Percentiles rank a stretch among this genome's conserved stretches.
These are phyloP conservation scores for Julus scandinavius DNA, from an alignment of 2,888 invertebrate species.

Conservation along the genomic window DNA sequence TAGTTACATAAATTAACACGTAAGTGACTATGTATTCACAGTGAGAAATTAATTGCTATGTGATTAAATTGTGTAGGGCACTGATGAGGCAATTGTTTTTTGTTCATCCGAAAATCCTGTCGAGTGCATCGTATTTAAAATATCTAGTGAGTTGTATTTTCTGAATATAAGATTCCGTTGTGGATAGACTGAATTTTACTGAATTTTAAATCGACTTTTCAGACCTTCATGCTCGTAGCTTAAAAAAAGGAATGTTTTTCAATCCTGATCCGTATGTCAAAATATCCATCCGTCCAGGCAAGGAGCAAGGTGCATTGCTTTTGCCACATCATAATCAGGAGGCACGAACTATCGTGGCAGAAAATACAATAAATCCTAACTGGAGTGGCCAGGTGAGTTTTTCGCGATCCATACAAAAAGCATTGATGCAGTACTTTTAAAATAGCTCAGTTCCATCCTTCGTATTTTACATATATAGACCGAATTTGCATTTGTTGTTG, in stretches of 20 bases:
- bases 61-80: background rate
- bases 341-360: slow-evolving; percentile 64
- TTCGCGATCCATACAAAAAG: too few species aligned
- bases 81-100: slow-evolving; percentile 58
- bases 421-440: background rate
- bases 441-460: background rate
- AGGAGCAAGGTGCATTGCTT: slow-evolving; percentile 59
- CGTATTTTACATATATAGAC: background rate
- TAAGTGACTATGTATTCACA: background rate
- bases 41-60: background rate
- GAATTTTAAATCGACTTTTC: background rate
- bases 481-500: background rate
- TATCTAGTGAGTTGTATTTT: slow-evolving; percentile 59
- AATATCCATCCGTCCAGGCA: slow-evolving; percentile 66
- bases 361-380: slow-evolving; percentile 66
- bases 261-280: slow-evolving; percentile 69
- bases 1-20: background rate
- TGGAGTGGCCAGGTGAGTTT: slow-evolving; percentile 64
- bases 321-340: slow-evolving; percentile 66
- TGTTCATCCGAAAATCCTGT: slow-evolving; percentile 60
- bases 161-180: background rate
- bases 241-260: slow-evolving; percentile 68
- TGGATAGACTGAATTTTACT: slow-evolving; percentile 7
- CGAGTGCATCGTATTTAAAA: slow-evolving; percentile 61
- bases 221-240: slow-evolving; percentile 66